Percentiles rank a stretch among this genome's conserved stretches.
phyloP scores from a whole-genome alignment of 2,888 invertebrate species.

The Morpho helenor region DNA sequence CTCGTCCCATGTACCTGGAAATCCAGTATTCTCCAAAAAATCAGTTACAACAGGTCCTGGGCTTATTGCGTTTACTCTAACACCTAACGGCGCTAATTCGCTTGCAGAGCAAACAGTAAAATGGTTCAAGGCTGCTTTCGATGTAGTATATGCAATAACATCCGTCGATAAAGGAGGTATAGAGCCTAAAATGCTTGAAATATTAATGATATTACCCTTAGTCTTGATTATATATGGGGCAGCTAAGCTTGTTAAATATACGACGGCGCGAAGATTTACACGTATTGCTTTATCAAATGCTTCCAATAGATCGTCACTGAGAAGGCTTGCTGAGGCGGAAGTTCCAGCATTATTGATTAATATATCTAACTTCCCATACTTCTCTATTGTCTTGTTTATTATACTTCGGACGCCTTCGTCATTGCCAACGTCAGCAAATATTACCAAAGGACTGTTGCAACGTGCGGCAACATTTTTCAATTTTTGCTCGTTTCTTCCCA shows the following conservation, averaged over 20 bases:
- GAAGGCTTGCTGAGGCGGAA: slow-evolving; percentile 19
- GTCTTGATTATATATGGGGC: slow-evolving; percentile 36
- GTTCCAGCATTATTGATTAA: slow-evolving; percentile 39
- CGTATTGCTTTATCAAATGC: slow-evolving; percentile 39
- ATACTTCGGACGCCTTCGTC: slow-evolving; percentile 29
- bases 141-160: slow-evolving; percentile 28
- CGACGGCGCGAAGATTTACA: slow-evolving; percentile 32
- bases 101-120: slow-evolving; percentile 35
- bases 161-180: slow-evolving; percentile 11
- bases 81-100: slow-evolving; percentile 33
- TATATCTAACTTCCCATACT: slow-evolving; percentile 35
- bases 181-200: slow-evolving; percentile 32
- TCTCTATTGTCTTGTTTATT: slow-evolving; percentile 27
- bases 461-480: slow-evolving; percentile 23
- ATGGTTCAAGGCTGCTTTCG: slow-evolving; percentile 37
- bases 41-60: slow-evolving; percentile 69
- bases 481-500: slow-evolving; percentile 29
- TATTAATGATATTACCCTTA: slow-evolving; percentile 41
- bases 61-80: slow-evolving; percentile 77
- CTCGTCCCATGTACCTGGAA: slow-evolving; percentile 22
- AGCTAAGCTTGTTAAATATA: slow-evolving; percentile 34
- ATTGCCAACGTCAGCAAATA: slow-evolving; percentile 32
- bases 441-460: slow-evolving; percentile 22
- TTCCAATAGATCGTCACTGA: slow-evolving; percentile 29
- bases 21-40: slow-evolving; percentile 29